Percentiles rank a stretch among this genome's conserved stretches.
phyloP scores from a whole-genome alignment of 2,113 vertebrate genomes.

The Tonatia bakeri region DNA sequence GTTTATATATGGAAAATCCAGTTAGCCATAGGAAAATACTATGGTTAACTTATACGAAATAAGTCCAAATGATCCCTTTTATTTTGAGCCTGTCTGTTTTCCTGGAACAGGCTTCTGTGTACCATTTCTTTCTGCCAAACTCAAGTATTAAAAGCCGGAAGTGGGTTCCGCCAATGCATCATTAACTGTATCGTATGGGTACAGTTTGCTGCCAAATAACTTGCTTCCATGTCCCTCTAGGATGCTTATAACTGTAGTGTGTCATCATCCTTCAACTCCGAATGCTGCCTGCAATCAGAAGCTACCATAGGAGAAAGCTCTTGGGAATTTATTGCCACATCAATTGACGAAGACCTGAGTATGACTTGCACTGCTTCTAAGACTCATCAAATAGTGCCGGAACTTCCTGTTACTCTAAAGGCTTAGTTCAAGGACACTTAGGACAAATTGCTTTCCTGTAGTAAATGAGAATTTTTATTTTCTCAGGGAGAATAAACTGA shows the following conservation, averaged over 20 bases:
- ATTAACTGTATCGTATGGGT: not conserved
- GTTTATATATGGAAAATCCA: not conserved
- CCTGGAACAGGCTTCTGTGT: not conserved
- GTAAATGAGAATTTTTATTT: conserved; percentile 42
- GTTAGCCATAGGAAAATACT: not conserved
- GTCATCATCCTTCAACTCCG: not conserved
- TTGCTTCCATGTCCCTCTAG: not conserved
- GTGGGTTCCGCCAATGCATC: not conserved
- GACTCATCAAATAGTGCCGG: not conserved
- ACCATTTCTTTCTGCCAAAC: not conserved
- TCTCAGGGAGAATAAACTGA: not conserved
- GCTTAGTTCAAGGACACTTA: conserved; percentile 59
- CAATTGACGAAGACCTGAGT: not conserved
- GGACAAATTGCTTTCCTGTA: conserved; percentile 54
- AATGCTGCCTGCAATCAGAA: not conserved
- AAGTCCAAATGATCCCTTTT: not conserved
- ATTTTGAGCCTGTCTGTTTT: conserved; percentile 31
- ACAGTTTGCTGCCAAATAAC: not conserved
- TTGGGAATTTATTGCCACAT: not conserved
- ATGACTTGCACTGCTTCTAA: not conserved
- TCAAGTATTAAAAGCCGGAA: not conserved
- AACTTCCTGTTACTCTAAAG: conserved; percentile 23
- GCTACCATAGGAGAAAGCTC: not conserved
- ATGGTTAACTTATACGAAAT: not conserved
- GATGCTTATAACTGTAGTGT: not conserved